phyloP scores from a whole-genome alignment of 2,113 vertebrate species.

The Gnathonemus longibarbis region DNA sequence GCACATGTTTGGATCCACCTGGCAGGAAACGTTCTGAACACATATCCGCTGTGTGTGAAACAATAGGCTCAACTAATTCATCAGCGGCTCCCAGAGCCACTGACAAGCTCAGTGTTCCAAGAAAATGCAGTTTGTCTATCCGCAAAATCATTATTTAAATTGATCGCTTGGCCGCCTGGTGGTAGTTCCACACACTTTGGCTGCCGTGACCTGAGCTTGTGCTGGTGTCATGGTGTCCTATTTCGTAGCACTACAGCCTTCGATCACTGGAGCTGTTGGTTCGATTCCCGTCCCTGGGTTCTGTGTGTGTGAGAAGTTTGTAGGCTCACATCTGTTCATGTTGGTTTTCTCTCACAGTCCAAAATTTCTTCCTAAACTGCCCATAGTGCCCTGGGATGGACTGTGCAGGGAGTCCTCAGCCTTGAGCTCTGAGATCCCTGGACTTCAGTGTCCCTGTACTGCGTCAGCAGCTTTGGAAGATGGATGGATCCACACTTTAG shows the following conservation, averaged over 20 bases:
- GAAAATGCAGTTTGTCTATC: background rate
- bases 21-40: background rate
- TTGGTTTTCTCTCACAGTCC: background rate
- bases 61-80: background rate
- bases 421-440: background rate
- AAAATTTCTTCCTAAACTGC: background rate
- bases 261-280: background rate
- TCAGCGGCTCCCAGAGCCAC: background rate
- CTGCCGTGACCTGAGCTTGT: background rate
- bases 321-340: background rate
- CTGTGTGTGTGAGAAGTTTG: background rate
- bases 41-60: background rate
- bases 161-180: background rate
- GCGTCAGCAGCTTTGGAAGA: background rate
- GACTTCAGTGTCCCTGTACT: background rate
- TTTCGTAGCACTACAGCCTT: background rate
- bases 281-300: background rate
- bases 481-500: background rate
- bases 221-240: background rate
- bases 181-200: background rate
- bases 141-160: background rate
- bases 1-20: background rate
- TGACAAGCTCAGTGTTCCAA: background rate
- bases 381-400: background rate
- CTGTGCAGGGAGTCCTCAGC: background rate